Conservation (phyloP, 2,113 vertebrate genomes). For the Lates calcarifer region DNA sequence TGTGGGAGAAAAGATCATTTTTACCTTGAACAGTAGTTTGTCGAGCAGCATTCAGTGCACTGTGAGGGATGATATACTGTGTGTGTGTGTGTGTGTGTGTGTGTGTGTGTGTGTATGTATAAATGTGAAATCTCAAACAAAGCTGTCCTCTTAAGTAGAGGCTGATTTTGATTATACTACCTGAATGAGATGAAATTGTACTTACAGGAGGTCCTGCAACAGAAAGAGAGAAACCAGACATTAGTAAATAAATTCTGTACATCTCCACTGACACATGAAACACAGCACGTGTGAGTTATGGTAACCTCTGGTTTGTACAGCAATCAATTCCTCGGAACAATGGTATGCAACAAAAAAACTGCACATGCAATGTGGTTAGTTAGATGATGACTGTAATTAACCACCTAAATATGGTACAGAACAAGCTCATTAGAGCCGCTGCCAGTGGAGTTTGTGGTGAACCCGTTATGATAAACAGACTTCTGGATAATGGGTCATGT, state of each 20-base stretch:
- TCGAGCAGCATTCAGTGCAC: background rate
- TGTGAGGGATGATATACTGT: background rate
- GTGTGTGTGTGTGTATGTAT: conserved; percentile 1
- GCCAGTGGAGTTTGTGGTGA: conserved; percentile 64
- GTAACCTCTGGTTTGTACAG: conserved; percentile 53
- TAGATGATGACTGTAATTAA: conserved; percentile 71
- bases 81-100: background rate
- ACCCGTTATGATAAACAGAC: conserved; percentile 75
- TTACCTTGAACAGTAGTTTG: conserved; percentile 24
- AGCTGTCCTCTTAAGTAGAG: too few species aligned
- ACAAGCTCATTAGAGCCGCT: conserved; percentile 71
- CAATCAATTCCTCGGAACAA: conserved; percentile 57
- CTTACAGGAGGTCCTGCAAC: conserved; percentile 96
- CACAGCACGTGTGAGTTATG: conserved; percentile 24
- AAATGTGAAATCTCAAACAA: too few species aligned
- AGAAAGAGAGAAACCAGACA: conserved; percentile 80
- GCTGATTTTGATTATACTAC: conserved; percentile 74
- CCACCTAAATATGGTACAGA: conserved; percentile 68
- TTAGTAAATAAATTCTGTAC: conserved; percentile 46
- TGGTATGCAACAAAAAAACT: conserved; percentile 33
- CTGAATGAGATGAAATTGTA: conserved; percentile 78
- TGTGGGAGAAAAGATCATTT: conserved; percentile 27
- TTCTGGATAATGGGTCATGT: conserved; percentile 64
- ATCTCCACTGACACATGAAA: conserved; percentile 30
- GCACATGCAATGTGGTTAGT: conserved; percentile 66